Conservation (phyloP, 2,797 vertebrate species). For the Xiphorhynchus erythropygius region DNA sequence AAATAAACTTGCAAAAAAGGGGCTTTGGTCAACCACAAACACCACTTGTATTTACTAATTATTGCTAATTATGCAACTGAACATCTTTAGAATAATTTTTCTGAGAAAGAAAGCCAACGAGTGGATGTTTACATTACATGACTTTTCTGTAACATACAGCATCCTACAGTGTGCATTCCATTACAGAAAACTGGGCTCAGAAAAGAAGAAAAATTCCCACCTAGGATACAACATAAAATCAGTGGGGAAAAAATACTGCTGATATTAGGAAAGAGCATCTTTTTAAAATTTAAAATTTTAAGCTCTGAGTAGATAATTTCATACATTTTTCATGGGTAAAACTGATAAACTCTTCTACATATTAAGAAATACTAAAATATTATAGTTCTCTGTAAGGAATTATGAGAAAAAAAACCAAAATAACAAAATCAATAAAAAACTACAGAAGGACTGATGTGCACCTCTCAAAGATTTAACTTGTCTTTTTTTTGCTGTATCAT, state of each 20-base stretch:
- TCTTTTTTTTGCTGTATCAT: neutral
- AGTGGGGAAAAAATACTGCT: rapidly evolving
- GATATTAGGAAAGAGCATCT: neutral
- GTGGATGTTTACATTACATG: neutral
- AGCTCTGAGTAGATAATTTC: neutral
- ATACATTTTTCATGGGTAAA: neutral
- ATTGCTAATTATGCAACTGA: neutral
- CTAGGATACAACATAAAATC: neutral
- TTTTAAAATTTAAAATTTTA: neutral
- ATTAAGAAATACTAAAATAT: neutral
- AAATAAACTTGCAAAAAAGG: neutral
- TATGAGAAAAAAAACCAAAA: neutral
- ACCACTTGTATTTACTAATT: neutral
- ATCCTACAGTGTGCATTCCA: neutral
- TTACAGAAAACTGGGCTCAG: neutral
- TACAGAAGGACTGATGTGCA: neutral
- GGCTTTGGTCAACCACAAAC: neutral
- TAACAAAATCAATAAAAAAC: neutral
- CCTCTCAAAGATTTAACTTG: neutral
- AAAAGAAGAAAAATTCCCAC: neutral
- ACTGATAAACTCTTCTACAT: neutral
- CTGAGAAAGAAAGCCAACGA: neutral
- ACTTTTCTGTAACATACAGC: neutral
- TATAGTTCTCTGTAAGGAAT: neutral
- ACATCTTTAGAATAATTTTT: neutral